phyloP scores from a whole-genome alignment of 1,140 invertebrate genomes.

The Linepithema humile region DNA sequence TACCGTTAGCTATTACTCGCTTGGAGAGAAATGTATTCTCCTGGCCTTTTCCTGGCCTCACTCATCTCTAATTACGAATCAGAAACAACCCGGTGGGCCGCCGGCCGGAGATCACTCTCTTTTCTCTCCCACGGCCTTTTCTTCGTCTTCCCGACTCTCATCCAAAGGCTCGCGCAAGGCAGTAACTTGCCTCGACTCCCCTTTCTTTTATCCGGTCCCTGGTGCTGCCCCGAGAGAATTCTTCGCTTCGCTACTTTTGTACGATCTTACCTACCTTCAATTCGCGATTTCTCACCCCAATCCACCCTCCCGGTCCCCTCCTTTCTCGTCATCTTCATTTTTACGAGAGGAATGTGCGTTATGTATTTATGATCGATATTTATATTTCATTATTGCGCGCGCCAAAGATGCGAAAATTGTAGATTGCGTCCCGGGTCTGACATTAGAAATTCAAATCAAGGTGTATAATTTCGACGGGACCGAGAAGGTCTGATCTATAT shows the following conservation, averaged over 20 bases:
- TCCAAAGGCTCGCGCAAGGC: constrained; percentile 42
- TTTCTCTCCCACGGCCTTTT: constrained; percentile 37
- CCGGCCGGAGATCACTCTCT: constrained; percentile 43
- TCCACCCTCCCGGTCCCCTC: background rate
- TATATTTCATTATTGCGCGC: constrained; percentile 26
- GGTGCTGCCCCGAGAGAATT: constrained; percentile 59
- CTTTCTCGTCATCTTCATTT: background rate
- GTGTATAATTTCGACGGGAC: background rate
- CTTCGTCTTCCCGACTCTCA: constrained; percentile 49
- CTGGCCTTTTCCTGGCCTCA: constrained; percentile 68
- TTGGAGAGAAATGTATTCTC: constrained; percentile 76
- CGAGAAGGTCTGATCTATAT: background rate
- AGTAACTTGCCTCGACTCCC: constrained; percentile 49
- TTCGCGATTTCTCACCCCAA: constrained; percentile 48
- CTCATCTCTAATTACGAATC: constrained; percentile 82
- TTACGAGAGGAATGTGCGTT: background rate
- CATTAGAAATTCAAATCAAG: background rate
- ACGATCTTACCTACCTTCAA: constrained; percentile 48
- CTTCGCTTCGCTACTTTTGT: constrained; percentile 76
- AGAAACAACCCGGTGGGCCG: constrained; percentile 76
- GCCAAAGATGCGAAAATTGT: background rate
- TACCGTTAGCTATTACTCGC: constrained; percentile 73
- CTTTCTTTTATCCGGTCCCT: constrained; percentile 47
- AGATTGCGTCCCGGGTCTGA: background rate
- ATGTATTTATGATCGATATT: constrained; percentile 40